Evolutionary conservation across 1,140 invertebrate species (phyloP).

Genomic region (Drosophila ogumai): DNA sequence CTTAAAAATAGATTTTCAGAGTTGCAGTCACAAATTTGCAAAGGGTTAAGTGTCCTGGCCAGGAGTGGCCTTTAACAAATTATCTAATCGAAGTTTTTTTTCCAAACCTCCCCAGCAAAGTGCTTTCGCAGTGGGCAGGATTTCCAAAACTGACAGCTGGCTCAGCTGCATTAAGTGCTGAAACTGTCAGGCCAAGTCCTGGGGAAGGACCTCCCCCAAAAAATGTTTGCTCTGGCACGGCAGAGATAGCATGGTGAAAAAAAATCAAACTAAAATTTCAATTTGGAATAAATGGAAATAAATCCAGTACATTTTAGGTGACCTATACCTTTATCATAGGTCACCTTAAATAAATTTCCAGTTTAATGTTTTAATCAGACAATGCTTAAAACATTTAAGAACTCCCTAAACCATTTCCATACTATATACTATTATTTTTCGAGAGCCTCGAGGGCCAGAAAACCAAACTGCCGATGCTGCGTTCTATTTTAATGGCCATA

Average conservation of each 20-base stretch:
- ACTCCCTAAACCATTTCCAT: too few species aligned
- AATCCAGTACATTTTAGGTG: neutral
- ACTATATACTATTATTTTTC: slow-evolving; percentile 1
- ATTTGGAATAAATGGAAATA: slow-evolving; percentile 12
- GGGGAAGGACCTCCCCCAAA: slow-evolving; percentile 1
- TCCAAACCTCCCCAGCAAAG: slow-evolving; percentile 5
- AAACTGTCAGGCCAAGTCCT: slow-evolving; percentile 26
- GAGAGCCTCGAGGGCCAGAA: neutral
- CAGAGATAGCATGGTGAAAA: slow-evolving; percentile 52
- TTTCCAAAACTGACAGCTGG: slow-evolving; percentile 47
- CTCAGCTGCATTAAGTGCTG: slow-evolving; percentile 47
- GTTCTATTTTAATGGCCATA: slow-evolving; percentile 72
- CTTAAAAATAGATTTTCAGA: neutral
- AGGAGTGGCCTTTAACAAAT: slow-evolving; percentile 41
- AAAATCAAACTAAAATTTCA: slow-evolving; percentile 45
- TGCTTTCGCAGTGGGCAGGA: slow-evolving; percentile 15
- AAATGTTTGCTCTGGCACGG: slow-evolving; percentile 31
- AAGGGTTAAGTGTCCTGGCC: slow-evolving; percentile 5
- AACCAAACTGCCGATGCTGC: slow-evolving; percentile 31
- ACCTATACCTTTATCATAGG: neutral
- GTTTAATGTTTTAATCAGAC: neutral
- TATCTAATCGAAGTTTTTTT: slow-evolving; percentile 39
- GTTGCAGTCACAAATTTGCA: slow-evolving; percentile 16
- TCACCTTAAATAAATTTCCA: neutral
- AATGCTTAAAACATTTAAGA: neutral